These are phyloP conservation scores for Colletes gigas DNA, from an alignment of 1,140 invertebrate genomes.

Conservation along the genomic window DNA sequence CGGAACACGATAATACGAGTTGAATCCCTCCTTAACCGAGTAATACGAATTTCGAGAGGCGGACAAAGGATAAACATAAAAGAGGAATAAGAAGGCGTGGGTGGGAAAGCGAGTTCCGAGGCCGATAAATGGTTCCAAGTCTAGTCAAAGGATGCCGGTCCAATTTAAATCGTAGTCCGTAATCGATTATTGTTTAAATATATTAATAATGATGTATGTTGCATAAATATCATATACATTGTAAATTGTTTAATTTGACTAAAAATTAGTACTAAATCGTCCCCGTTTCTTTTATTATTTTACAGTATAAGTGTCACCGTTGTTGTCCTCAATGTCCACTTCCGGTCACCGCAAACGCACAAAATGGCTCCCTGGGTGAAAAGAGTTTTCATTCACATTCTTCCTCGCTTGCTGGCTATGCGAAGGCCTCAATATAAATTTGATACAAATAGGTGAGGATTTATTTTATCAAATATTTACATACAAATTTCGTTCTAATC, in stretches of 20 bases:
- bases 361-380: constrained; percentile 97
- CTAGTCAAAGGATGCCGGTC: constrained; percentile 51
- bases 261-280: neutral
- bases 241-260: too few species aligned
- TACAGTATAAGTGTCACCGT: constrained; percentile 98
- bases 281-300: constrained; percentile 46
- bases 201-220: too few species aligned
- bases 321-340: constrained; percentile 97
- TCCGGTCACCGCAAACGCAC: constrained; percentile 97
- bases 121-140: constrained; percentile 51
- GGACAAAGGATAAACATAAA: constrained; percentile 45
- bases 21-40: neutral
- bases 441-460: constrained; percentile 86
- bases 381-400: constrained; percentile 94
- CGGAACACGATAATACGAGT: neutral
- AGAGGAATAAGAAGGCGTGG: constrained; percentile 34
- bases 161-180: constrained; percentile 57
- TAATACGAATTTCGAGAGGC: constrained; percentile 20
- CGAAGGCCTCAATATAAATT: constrained; percentile 91
- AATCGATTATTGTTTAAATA: too few species aligned
- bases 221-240: too few species aligned
- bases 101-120: constrained; percentile 8
- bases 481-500: too few species aligned
- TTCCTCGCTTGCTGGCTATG: constrained; percentile 92
- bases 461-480: neutral